Evolutionary conservation across 2,888 invertebrate genomes (phyloP).

Genomic region (Osmoderma eremita): DNA sequence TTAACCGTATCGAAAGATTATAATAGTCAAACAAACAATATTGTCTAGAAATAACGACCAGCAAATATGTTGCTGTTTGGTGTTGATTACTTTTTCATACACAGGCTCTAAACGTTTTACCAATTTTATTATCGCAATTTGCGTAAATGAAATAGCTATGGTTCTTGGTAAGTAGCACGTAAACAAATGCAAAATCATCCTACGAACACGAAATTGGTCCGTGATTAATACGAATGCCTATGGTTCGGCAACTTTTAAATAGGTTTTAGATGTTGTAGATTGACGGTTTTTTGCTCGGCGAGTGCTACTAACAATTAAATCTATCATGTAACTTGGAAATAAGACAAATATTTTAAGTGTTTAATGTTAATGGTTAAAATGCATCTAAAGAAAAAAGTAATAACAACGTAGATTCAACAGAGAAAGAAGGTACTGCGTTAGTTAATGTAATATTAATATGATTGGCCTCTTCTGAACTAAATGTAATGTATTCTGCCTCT

Average conservation of each 20-base stretch:
- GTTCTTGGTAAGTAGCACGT: constrained; percentile 6
- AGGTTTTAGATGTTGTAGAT: neutral
- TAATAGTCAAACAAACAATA: no score
- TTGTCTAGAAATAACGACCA: neutral
- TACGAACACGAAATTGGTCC: neutral
- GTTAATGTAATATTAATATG: no score
- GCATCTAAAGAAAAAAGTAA: no score
- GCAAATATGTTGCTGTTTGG: neutral
- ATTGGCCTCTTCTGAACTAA: no score
- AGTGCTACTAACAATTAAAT: neutral
- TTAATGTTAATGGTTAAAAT: no score
- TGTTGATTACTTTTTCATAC: constrained; percentile 10
- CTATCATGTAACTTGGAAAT: neutral
- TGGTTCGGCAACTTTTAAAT: no score
- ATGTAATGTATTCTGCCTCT: no score
- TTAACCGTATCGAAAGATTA: no score
- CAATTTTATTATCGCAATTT: constrained; percentile 26
- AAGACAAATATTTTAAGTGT: no score
- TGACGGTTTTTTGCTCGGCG: neutral
- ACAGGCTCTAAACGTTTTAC: constrained; percentile 9
- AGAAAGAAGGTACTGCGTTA: no score
- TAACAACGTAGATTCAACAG: no score
- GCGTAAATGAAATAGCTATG: constrained; percentile 6
- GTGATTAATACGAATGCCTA: no score
- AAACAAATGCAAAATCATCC: constrained; percentile 35